Evolutionary conservation across 2,113 vertebrate genomes (phyloP), one percentile per base, ranked within the genome.

Genomic region (Chauna torquata): DNA sequence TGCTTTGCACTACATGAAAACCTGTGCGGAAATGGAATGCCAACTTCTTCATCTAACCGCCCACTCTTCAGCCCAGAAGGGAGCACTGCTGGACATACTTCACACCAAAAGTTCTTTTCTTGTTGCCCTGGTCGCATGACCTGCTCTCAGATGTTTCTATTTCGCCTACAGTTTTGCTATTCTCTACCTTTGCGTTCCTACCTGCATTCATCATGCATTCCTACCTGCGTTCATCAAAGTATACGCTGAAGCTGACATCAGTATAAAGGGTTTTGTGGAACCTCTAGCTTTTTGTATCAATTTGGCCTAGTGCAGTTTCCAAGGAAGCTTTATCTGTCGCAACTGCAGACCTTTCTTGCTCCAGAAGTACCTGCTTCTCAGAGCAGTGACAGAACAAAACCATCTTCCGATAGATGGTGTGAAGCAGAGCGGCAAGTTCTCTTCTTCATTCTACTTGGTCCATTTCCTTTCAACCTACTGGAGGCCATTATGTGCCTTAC

Each of bases 141-240:
- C 38, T 75, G 30, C 6, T 19, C 86, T 28, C 9, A 52, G 23
- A 19, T 12, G 40, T 17, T 69, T 49, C 74, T 2, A 0, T 82
- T 55, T 44, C 1, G 1, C 7, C 0, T 22, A 24, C 9, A 1
- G 72, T 18, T 86, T 68, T 54, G 30, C 47, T 49, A 0, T 61
- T 61, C 57, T 23, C 23, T 36, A 14, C 36, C 34, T 82, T 38
- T 28, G 55, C 16, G 19, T 4, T 3, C 13, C 55, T 36, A 72
- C 59, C 65, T 71, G 23, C n/a, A 25, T 38, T 49, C 57, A 62
- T 61, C 12, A 1, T 28, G 55, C 16, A 22, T 4, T 3, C 13
- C 55, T 36, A 72, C 59, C 65, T 71, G 23, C n/a, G 22, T 38
- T 49, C 57, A 62, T 61, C 12, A 1, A 86, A 47, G 55, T 3